These are phyloP conservation scores for Distichodus sexfasciatus DNA, from an alignment of 2,797 vertebrate species.

Conservation along the genomic window DNA sequence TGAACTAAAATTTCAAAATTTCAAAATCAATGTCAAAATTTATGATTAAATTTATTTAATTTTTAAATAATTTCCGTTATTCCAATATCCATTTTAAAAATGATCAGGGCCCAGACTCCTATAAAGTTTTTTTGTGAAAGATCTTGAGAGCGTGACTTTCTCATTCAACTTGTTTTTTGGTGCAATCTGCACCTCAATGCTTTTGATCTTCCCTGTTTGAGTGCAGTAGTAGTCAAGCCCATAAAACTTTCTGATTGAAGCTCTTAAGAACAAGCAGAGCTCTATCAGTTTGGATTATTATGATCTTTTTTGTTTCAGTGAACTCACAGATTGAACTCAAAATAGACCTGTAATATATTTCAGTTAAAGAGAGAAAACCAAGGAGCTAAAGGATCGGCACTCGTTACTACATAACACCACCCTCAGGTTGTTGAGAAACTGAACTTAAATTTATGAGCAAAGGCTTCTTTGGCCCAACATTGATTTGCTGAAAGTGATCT, in stretches of 20 bases:
- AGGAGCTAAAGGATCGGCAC: slow-evolving; percentile 8
- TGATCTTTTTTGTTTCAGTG: background rate
- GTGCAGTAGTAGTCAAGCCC: background rate
- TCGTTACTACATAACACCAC: slow-evolving; percentile 12
- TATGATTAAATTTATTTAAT: no score
- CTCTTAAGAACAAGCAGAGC: background rate
- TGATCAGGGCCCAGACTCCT: no score
- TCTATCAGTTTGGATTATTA: background rate
- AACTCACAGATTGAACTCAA: background rate
- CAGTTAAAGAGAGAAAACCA: background rate
- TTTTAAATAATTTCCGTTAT: no score
- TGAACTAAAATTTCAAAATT: no score
- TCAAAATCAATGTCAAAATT: no score
- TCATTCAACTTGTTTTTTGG: no score
- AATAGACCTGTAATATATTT: slow-evolving; percentile 6
- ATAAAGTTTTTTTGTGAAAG: no score
- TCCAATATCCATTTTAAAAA: no score
- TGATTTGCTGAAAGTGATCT: slow-evolving; percentile 31
- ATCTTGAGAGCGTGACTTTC: no score
- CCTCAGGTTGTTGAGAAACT: background rate
- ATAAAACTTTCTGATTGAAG: background rate
- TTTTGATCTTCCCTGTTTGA: background rate
- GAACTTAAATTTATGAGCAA: slow-evolving; percentile 21
- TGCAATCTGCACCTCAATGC: no score
- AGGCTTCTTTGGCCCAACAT: background rate